Evolutionary conservation across 2,797 vertebrate genomes (phyloP).

Genomic region (Kryptopterus vitreolus): DNA sequence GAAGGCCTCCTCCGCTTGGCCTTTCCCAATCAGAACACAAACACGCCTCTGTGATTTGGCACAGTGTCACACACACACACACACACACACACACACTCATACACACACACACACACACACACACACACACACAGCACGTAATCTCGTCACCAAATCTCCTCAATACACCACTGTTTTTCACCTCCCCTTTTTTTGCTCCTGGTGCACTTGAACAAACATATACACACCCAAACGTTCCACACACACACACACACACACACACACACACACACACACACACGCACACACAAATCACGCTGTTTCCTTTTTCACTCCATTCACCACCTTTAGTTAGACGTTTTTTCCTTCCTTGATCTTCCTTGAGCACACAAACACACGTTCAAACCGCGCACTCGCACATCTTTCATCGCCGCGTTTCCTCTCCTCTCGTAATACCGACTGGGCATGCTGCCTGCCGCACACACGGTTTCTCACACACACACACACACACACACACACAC

Average conservation of each 20-base stretch:
- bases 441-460: not conserved
- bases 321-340: not conserved
- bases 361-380: not conserved
- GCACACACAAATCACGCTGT: not conserved
- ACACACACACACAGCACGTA: constrained; percentile 31
- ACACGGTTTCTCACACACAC: constrained; percentile 9
- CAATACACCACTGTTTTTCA: constrained; percentile 37
- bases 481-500: not conserved
- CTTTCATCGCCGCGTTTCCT: constrained; percentile 4
- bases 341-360: constrained; percentile 26
- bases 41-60: constrained; percentile 77
- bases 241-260: constrained; percentile 1
- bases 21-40: constrained; percentile 75
- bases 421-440: constrained; percentile 11
- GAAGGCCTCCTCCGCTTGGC: constrained; percentile 70
- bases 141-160: constrained; percentile 30
- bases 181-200: constrained; percentile 33
- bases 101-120: constrained; percentile 29
- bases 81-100: constrained; percentile 27
- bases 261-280: constrained; percentile 11
- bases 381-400: constrained; percentile 6
- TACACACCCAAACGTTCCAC: not conserved
- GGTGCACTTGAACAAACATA: not conserved
- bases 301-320: constrained; percentile 15
- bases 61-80: constrained; percentile 29